Conservation (phyloP, 2,113 vertebrate genomes). For the Brachyhypopomus gauderio region DNA sequence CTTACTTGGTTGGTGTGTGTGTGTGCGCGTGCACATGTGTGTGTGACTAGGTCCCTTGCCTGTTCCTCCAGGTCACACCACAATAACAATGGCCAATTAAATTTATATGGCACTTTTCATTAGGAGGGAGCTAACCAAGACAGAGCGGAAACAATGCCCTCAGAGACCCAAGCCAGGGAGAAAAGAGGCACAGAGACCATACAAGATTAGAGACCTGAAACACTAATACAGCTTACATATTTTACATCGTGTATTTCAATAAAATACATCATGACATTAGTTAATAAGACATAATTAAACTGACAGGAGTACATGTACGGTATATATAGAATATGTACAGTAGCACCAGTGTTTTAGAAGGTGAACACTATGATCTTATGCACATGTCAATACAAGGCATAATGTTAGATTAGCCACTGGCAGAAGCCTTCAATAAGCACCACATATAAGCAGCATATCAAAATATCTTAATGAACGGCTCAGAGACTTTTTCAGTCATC, state of each 20-base stretch:
- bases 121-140: slow-evolving; percentile 18
- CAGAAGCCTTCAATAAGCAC: slow-evolving; percentile 14
- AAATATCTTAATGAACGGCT: slow-evolving; percentile 15
- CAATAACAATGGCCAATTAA: slow-evolving; percentile 50
- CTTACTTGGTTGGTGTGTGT: slow-evolving; percentile 1
- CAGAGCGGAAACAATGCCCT: slow-evolving; percentile 32
- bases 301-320: background rate
- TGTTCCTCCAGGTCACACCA: slow-evolving; percentile 34
- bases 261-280: background rate
- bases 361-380: slow-evolving; percentile 10
- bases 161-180: slow-evolving; percentile 3
- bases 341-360: slow-evolving; percentile 11
- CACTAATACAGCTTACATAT: slow-evolving; percentile 4
- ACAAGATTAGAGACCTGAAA: slow-evolving; percentile 15
- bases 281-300: slow-evolving; percentile 24
- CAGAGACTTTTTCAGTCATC: background rate
- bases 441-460: background rate
- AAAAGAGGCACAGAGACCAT: background rate
- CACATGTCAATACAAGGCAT: background rate
- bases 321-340: slow-evolving; percentile 15
- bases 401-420: slow-evolving; percentile 28
- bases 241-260: slow-evolving; percentile 6
- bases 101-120: slow-evolving; percentile 49
- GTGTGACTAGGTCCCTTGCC: background rate
- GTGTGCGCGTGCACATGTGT: background rate